Percentiles rank a stretch among this genome's conserved stretches.
These are phyloP conservation scores for Meteorus sp. DNA, from an alignment of 1,140 invertebrate genomes.

Conservation along the genomic window DNA sequence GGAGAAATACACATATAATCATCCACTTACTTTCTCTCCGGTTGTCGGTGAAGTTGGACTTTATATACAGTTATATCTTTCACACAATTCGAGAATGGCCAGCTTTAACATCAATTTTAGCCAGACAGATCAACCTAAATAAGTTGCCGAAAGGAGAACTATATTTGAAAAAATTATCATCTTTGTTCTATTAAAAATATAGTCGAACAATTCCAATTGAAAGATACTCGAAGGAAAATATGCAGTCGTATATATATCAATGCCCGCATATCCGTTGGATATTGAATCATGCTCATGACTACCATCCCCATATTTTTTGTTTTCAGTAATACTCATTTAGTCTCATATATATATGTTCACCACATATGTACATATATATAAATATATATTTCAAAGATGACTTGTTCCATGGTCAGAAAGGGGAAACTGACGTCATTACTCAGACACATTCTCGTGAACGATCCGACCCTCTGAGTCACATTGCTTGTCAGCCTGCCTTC, in stretches of 20 bases:
- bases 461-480: conserved; percentile 54
- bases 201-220: neutral
- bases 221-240: no score
- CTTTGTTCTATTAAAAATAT: neutral
- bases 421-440: conserved; percentile 53
- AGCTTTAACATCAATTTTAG: no score
- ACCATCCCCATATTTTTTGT: conserved; percentile 32
- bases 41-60: neutral
- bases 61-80: no score
- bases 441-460: conserved; percentile 40
- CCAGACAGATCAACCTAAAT: no score
- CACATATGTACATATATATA: no score
- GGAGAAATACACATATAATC: conserved; percentile 36
- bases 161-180: no score
- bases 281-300: conserved; percentile 40
- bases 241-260: no score
- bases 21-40: conserved; percentile 49
- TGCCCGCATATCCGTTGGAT: conserved; percentile 31
- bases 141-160: no score
- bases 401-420: conserved; percentile 43
- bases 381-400: conserved; percentile 49
- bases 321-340: no score
- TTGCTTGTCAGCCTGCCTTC: conserved; percentile 14
- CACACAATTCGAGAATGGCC: no score
- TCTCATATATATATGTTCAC: no score